Evolutionary conservation across 1,140 invertebrate genomes (phyloP), one percentile per base, ranked within the genome.

Genomic region (Onthophagus taurus): DNA sequence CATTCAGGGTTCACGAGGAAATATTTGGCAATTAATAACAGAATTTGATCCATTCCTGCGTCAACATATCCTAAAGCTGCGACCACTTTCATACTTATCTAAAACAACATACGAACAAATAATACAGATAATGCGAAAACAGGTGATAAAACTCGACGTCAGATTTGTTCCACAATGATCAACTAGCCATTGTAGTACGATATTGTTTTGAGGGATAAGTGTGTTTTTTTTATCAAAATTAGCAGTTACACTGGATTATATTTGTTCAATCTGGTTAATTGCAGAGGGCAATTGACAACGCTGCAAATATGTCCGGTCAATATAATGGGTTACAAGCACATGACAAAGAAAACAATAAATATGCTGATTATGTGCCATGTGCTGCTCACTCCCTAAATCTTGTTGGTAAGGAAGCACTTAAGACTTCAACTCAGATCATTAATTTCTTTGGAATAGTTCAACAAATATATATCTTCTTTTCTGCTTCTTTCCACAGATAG

Each of bases 1-100:
- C 53, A 26, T 59, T 60, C 35, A 43, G 53, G 38, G 50, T 54
- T 31, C 37, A 47, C 29, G 24, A 54, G 21, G 50, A 60, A 53
- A 38, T 30, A 29, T 16, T 58, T 43, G 54, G 49, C 12, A 26
- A 7, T n/a, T 26, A 7, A 26, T 7, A 26, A 7, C 7, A 26
- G 24, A 26, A n/a, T 26, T 26, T n/a, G 24, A 26, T n/a, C 24
- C 24, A 26, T 26, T 26, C 24, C 7, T 26, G 7, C 24, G 24
- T n/a, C 7, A 26, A 26, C 24, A 26, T 26, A 26, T 26, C 24
- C 7, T 7, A 7, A 7, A 26, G n/a, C 7, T 7, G 24, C n/a
- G 24, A n/a, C n/a, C n/a, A 26, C 7, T 26, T 7, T 26, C 24
- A n/a, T 26, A 26, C n/a, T 26, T 26, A 26, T 26, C 24, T 7